Base-by-base conservation (phyloP, 2,888 invertebrate species). In the Zootermopsis nevadensis region DNA sequence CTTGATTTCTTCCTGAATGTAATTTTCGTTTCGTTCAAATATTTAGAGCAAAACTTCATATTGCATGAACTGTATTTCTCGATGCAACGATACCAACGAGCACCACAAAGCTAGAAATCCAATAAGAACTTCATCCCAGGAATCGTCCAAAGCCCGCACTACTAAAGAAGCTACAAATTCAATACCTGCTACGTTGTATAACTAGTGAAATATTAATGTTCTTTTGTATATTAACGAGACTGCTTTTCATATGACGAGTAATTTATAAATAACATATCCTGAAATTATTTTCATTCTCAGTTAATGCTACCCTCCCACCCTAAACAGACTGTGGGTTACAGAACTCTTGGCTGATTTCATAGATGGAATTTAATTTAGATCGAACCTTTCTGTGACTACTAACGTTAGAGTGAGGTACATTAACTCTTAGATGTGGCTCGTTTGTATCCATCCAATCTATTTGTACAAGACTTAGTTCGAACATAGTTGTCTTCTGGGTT, bases 121-220 rank as follows among this genome's bases (percentile, higher is more conserved):
- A 67, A 67, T 67, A 67, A 67, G n/a, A 67, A 67, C 67, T 67
- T 67, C n/a, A 67, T 12, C 53, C 67, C 67, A 67, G 8, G 8
- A 10, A 67, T 67, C 67, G 12, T 31, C n/a, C n/a, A 66, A 67
- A 27, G 12, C 27, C 27, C 67, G 2, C 31, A 67, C 31, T 15
- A 67, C 67, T 15, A 67, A 67, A 67, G 30, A 67, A 67, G 27
- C 27, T 27, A 27, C 27, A 53, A 53, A 53, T 53, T 15, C 8
- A 53, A 53, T 53, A 10, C 67, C 67, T 30, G 15, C 31, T 67
- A 7, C n/a, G 67, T 27, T 27, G n/a, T 67, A 67, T 27, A 27
- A 67, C 67, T 4, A 15, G 15, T 67, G 31, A 67, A 67, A 31
- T 67, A 67, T 27, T 67, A 4, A 67, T 27, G 67, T 31, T 30